These are phyloP conservation scores for Syngnathus acus DNA, from an alignment of 2,797 vertebrate genomes.

Conservation along the genomic window DNA sequence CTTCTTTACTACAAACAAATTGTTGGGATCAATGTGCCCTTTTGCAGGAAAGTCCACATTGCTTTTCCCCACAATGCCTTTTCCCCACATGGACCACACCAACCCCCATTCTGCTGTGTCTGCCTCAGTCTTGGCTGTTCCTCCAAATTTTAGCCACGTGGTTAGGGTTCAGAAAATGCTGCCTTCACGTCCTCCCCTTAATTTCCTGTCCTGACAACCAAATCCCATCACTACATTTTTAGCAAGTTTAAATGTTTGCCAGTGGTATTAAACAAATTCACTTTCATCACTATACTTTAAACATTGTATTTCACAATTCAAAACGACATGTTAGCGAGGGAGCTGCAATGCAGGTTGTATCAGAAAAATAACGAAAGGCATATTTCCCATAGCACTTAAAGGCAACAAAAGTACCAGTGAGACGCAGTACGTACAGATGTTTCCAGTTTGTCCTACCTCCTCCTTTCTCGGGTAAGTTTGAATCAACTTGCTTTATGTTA, in stretches of 20 bases:
- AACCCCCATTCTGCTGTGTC: background rate
- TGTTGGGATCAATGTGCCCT: background rate
- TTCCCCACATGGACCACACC: background rate
- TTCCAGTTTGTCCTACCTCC: conserved; percentile 31
- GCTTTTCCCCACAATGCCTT: background rate
- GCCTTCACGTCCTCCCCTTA: conserved; percentile 26
- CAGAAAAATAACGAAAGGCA: too few species aligned
- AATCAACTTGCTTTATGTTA: conserved; percentile 8
- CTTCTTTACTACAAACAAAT: background rate
- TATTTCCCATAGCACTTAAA: conserved; percentile 25
- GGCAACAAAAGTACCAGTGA: conserved; percentile 16
- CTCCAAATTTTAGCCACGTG: conserved; percentile 52
- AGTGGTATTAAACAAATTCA: too few species aligned
- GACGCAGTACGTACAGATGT: conserved; percentile 37
- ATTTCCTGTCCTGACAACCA: too few species aligned
- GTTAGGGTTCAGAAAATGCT: conserved; percentile 12
- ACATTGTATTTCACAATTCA: background rate
- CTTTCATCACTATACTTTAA: background rate
- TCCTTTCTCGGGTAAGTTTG: conserved; percentile 47
- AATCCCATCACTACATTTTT: background rate
- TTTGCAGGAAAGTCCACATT: background rate
- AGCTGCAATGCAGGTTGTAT: background rate
- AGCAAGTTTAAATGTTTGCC: background rate
- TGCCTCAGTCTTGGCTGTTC: conserved; percentile 21
- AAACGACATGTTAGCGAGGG: background rate